These are phyloP conservation scores for Sinelater perroti DNA, from an alignment of 2,888 invertebrate species.

Conservation along the genomic window DNA sequence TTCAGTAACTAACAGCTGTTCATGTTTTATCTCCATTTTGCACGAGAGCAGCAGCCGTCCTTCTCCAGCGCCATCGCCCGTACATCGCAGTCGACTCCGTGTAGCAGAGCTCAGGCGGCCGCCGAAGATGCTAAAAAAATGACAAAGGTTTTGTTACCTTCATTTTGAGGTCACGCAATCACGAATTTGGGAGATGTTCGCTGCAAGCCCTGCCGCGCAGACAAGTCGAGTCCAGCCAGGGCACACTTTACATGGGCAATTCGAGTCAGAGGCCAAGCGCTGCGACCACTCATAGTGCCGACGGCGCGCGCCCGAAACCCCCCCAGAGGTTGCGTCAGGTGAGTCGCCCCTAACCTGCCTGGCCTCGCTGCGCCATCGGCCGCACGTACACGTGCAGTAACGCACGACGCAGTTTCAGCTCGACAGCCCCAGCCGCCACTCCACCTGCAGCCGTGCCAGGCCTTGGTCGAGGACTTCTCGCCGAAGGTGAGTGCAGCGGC, in stretches of 20 bases:
- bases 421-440: slow-evolving; percentile 68
- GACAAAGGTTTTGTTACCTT: slow-evolving; percentile 52
- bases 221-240: slow-evolving; percentile 23
- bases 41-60: not conserved
- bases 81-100: too few species aligned
- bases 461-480: slow-evolving; percentile 71
- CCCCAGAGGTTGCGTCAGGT: slow-evolving; percentile 54
- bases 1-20: slow-evolving; percentile 4
- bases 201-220: slow-evolving; percentile 15
- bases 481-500: too few species aligned
- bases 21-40: not conserved
- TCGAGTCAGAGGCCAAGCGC: slow-evolving; percentile 50
- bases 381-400: slow-evolving; percentile 60
- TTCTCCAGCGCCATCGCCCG: not conserved
- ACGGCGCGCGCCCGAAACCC: slow-evolving; percentile 52
- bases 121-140: slow-evolving; percentile 40
- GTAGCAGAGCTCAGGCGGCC: not conserved
- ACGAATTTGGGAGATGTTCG: slow-evolving; percentile 35
- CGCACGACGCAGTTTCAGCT: too few species aligned
- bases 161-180: slow-evolving; percentile 52
- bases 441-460: slow-evolving; percentile 68
- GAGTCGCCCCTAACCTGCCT: slow-evolving; percentile 48
- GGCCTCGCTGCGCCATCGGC: slow-evolving; percentile 55
- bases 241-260: slow-evolving; percentile 58
- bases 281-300: slow-evolving; percentile 47